Percentiles rank a stretch among this genome's conserved stretches.
phyloP scores from a whole-genome alignment of 2,113 vertebrate species.

The Scomber japonicus region DNA sequence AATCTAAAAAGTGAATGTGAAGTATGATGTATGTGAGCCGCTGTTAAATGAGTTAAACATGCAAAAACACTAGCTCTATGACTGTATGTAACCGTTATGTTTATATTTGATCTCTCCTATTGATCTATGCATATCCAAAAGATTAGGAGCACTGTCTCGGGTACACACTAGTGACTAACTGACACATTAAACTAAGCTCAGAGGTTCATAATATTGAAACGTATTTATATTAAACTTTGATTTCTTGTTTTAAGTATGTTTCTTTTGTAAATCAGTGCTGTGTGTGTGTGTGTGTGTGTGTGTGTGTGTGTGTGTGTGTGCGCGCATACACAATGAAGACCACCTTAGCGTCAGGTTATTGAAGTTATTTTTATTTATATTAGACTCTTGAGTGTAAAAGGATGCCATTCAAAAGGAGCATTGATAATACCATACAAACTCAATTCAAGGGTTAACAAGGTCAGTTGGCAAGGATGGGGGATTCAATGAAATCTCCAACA shows the following conservation, averaged over 20 bases:
- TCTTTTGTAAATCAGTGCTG: background rate
- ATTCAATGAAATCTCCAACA: slow-evolving; percentile 81
- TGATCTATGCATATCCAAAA: slow-evolving; percentile 80
- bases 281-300: too few species aligned
- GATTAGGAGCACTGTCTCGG: slow-evolving; percentile 45
- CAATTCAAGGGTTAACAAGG: slow-evolving; percentile 83
- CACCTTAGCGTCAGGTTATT: slow-evolving; percentile 62
- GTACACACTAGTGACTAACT: slow-evolving; percentile 64
- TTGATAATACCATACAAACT: slow-evolving; percentile 86
- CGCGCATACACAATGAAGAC: slow-evolving; percentile 36
- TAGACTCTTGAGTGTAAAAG: slow-evolving; percentile 89
- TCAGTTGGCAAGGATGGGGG: slow-evolving; percentile 71
- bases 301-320: background rate
- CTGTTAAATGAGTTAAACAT: slow-evolving; percentile 33
- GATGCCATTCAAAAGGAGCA: slow-evolving; percentile 89
- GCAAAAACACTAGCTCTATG: slow-evolving; percentile 61
- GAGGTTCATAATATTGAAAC: slow-evolving; percentile 55
- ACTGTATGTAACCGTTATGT: slow-evolving; percentile 49
- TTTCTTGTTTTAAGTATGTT: slow-evolving; percentile 60
- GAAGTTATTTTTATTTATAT: slow-evolving; percentile 86
- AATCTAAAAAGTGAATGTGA: background rate
- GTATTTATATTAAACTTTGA: slow-evolving; percentile 80
- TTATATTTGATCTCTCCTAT: slow-evolving; percentile 53
- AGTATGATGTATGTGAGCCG: background rate
- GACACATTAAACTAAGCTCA: slow-evolving; percentile 48